A percentile compares a stretch with the other conserved stretches of the same genome.
Conservation (phyloP, 2,888 invertebrate genomes). For the Drosophila silvestris region DNA sequence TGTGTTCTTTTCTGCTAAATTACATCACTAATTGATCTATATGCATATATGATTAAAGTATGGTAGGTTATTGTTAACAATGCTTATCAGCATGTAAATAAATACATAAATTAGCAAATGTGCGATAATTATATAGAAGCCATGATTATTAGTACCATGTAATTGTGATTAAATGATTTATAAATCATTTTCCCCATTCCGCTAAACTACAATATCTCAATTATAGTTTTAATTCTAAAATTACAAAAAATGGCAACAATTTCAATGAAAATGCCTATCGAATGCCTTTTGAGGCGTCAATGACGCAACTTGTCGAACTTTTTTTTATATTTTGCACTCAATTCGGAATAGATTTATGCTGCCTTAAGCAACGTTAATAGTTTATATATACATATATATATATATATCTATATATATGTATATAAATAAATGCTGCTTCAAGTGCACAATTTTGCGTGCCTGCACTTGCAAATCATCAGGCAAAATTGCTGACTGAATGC, state of each 20-base stretch:
- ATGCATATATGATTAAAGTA: background rate
- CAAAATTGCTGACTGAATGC: constrained; percentile 37
- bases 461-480: constrained; percentile 24
- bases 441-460: constrained; percentile 50
- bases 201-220: constrained; percentile 56
- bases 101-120: background rate
- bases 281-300: constrained; percentile 44
- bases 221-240: constrained; percentile 36
- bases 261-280: constrained; percentile 43
- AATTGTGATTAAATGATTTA: constrained; percentile 45
- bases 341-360: constrained; percentile 35
- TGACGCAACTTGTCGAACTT: constrained; percentile 31
- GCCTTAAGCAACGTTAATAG: constrained; percentile 7
- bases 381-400: constrained; percentile 1
- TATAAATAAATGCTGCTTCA: constrained; percentile 20
- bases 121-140: background rate
- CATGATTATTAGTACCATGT: constrained; percentile 9
- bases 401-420: background rate
- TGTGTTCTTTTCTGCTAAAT: background rate
- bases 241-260: constrained; percentile 19
- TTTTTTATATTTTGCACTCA: constrained; percentile 6
- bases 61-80: background rate
- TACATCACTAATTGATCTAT: background rate
- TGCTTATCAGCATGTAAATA: background rate
- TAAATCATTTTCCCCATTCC: constrained; percentile 42